Conservation (phyloP, 2,888 invertebrate species). For the Corbicula japonica region DNA sequence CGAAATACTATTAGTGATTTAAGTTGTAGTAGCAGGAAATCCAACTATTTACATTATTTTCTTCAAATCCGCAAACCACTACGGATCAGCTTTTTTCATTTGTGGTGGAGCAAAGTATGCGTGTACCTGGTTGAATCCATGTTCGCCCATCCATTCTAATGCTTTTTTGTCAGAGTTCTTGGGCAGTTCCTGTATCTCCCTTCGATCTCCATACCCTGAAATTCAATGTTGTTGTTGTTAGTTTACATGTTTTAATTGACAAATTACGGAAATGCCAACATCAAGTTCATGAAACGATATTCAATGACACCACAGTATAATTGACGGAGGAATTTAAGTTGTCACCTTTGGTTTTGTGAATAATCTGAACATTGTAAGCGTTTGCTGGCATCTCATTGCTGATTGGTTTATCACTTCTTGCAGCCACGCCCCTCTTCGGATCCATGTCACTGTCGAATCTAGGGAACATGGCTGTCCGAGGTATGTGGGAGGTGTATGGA, state of each 20-base stretch:
- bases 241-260: background rate
- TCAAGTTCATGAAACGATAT: background rate
- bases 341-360: slow-evolving; percentile 84
- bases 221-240: background rate
- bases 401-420: slow-evolving; percentile 78
- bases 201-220: slow-evolving; percentile 78
- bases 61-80: no score
- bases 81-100: background rate
- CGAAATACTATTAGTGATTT: no score
- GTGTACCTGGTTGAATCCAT: slow-evolving; percentile 82
- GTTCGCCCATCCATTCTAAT: slow-evolving; percentile 81
- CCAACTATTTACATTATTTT: no score
- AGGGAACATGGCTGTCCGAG: slow-evolving; percentile 82
- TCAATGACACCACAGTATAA: background rate
- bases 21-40: no score
- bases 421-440: slow-evolving; percentile 81
- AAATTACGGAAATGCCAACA: background rate
- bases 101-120: background rate
- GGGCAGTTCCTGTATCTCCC: slow-evolving; percentile 80
- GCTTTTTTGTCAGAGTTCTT: slow-evolving; percentile 78
- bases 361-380: slow-evolving; percentile 78
- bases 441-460: slow-evolving; percentile 83
- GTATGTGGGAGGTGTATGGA: slow-evolving; percentile 84
- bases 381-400: slow-evolving; percentile 83
- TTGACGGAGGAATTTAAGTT: background rate